Conservation (phyloP, 2,113 vertebrate genomes). For the Nicator chloris region DNA sequence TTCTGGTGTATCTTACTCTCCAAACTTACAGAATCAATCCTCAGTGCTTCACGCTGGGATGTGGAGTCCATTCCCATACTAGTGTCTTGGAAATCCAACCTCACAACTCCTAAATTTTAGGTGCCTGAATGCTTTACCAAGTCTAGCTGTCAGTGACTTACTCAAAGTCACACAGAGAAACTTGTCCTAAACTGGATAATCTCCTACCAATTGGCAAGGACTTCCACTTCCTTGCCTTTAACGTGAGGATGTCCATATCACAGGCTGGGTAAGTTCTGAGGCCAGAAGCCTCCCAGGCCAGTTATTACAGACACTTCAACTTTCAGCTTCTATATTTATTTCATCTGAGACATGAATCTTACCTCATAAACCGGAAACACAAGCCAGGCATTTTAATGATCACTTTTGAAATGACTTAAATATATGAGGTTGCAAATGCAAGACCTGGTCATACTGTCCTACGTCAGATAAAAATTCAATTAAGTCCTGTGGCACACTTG, state of each 20-base stretch:
- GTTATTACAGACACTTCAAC: neutral
- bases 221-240: neutral
- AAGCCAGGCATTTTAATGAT: constrained; percentile 44
- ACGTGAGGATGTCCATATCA: neutral
- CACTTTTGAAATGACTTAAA: constrained; percentile 14
- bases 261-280: neutral
- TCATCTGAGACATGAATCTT: neutral
- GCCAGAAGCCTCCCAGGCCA: neutral
- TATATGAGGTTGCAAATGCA: neutral
- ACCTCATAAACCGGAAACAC: constrained; percentile 54
- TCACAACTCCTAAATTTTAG: neutral
- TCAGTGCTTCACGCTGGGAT: neutral
- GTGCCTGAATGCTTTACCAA: neutral
- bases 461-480: constrained; percentile 58
- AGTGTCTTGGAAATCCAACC: neutral
- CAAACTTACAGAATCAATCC: neutral
- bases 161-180: neutral
- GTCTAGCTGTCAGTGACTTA: neutral
- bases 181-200: neutral
- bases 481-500: constrained; percentile 23
- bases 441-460: constrained; percentile 21
- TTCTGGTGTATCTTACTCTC: neutral
- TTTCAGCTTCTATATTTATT: constrained; percentile 52
- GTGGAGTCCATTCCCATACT: neutral
- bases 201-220: neutral